Base-by-base conservation (phyloP, 2,797 vertebrate species). In the Scleropages formosus region DNA sequence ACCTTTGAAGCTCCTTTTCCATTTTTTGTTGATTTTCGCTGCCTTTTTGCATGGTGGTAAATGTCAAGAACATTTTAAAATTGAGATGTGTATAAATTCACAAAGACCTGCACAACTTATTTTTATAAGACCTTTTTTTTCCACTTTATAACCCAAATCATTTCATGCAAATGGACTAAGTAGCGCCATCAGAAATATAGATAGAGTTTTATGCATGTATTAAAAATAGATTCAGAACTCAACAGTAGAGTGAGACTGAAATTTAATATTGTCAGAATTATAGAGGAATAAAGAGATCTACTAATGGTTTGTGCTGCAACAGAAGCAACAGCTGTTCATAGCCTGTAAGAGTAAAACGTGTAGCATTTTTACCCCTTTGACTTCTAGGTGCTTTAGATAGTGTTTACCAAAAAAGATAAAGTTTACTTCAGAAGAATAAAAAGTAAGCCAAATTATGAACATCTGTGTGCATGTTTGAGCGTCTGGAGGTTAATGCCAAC, bases 81-180 rank as follows among this genome's bases (percentile, higher is more conserved):
- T 24, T 60, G 39, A 65, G 47, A 59, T 18, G 27, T 44, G 51
- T 61, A 64, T n/a, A 24, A 69, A 74, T 63, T 49, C 26, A 65
- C 63, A 47, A 56, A 18, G 9, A 56, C 18, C 62, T 68, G 73
- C 71, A 75, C 76, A 73, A 74, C 79, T 78, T 72, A 78, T 77
- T 66, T 80, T 75, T 67, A 82, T 80, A 80, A 82, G 78, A 18
- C 15, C 15, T 39, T 9, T 44, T 4, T 20, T 20, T 22, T n/a
- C 78, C 77, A 82, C 78, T 82, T 82, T 82, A 80, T 82, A 82
- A 79, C 82, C 81, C 79, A 80, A 80, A 82, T 82, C 77, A 75
- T 71, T 78, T 79, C 71, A 77, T 79, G 61, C 81, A 72, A 76
- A 66, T 74, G 80, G 72, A 49, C 72, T 63, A 75, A 39, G 31